Percentiles rank a stretch among this genome's conserved stretches.
Evolutionary conservation across 2,888 invertebrate species (phyloP).

Genomic region (Apomyelois bistriatella): DNA sequence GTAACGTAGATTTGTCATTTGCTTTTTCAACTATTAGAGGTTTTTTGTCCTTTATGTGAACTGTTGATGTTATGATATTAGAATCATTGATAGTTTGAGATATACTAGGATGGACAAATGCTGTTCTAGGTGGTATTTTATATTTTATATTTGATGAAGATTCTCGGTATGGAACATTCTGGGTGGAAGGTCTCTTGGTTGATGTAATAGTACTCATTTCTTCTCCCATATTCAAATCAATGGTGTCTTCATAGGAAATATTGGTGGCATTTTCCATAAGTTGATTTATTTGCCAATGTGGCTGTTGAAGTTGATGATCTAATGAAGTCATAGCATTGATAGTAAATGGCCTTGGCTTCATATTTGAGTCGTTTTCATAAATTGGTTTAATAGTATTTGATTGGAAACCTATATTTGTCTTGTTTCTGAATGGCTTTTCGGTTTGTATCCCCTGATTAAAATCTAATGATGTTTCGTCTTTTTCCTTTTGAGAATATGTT

Average conservation of each 20-base stretch:
- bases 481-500: constrained; percentile 32
- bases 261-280: constrained; percentile 64
- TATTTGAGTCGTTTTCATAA: constrained; percentile 44
- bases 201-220: constrained; percentile 46
- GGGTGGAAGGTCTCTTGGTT: constrained; percentile 31
- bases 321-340: constrained; percentile 50
- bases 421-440: constrained; percentile 65
- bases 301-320: constrained; percentile 70
- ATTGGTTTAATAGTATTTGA: constrained; percentile 63
- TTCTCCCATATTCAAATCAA: constrained; percentile 70
- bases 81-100: constrained; percentile 47
- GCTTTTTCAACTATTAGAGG: constrained; percentile 60
- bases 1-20: constrained; percentile 49
- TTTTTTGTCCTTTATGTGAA: constrained; percentile 67
- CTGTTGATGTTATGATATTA: constrained; percentile 71
- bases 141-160: constrained; percentile 38
- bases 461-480: constrained; percentile 34
- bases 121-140: constrained; percentile 43
- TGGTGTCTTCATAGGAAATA: constrained; percentile 60
- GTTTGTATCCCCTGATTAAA: constrained; percentile 69
- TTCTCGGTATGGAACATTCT: constrained; percentile 31
- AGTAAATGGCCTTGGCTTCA: constrained; percentile 69
- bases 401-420: constrained; percentile 52
- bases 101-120: constrained; percentile 41
- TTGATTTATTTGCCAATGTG: constrained; percentile 75